A percentile compares a stretch with the other conserved stretches of the same genome.
phyloP scores from a whole-genome alignment of 2,888 invertebrate species.

The Aspidapion aeneum region DNA sequence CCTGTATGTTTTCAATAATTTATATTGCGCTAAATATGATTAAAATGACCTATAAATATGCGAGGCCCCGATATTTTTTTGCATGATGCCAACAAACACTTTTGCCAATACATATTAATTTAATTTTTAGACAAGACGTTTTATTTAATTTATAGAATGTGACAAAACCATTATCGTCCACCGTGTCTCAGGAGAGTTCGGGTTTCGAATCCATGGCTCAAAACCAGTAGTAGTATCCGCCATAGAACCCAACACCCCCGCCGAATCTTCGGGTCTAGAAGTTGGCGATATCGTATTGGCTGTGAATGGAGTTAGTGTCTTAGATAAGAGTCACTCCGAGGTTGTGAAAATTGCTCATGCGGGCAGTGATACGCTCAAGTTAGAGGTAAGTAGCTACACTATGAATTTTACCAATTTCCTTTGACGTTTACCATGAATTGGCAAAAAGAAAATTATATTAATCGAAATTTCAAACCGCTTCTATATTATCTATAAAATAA shows the following conservation, averaged over 20 bases:
- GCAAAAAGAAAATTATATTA: too few species aligned
- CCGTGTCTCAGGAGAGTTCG: constrained; percentile 85
- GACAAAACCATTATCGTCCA: constrained; percentile 84
- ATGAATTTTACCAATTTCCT: too few species aligned
- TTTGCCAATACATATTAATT: too few species aligned
- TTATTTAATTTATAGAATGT: constrained; percentile 62
- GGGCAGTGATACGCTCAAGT: constrained; percentile 78
- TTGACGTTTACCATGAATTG: too few species aligned
- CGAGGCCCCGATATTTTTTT: too few species aligned
- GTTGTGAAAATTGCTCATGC: constrained; percentile 90
- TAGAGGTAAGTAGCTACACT: constrained; percentile 59
- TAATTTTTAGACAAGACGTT: too few species aligned
- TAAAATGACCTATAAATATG: too few species aligned
- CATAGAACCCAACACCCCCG: constrained; percentile 91
- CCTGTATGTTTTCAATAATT: too few species aligned
- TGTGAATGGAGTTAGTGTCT: constrained; percentile 85
- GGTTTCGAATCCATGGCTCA: constrained; percentile 92
- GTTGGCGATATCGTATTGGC: constrained; percentile 93
- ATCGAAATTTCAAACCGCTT: too few species aligned
- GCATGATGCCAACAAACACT: too few species aligned
- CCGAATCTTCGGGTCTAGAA: constrained; percentile 87
- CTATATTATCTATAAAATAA: too few species aligned
- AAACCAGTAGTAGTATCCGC: constrained; percentile 96
- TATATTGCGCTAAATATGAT: too few species aligned
- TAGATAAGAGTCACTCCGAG: constrained; percentile 91